Base-by-base conservation (phyloP, 2,888 invertebrate species). In the Homarus gammarus region DNA sequence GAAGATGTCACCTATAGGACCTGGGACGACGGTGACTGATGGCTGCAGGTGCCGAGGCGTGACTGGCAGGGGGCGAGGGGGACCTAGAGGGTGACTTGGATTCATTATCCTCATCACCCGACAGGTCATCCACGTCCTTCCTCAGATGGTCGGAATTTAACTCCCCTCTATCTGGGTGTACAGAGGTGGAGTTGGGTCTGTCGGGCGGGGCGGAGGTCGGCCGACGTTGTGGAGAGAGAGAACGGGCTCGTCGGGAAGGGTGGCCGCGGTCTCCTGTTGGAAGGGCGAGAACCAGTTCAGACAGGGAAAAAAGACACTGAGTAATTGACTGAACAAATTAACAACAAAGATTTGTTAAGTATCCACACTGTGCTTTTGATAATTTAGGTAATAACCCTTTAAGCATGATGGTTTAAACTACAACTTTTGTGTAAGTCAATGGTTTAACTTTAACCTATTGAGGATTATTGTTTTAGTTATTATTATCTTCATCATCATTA, bases 11-110 rank as follows among this genome's bases (percentile, higher is more conserved):
- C 88, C 88, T 89, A 33, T 77, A 77, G 15, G 84, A 70, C 70
- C 88, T 49, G 2, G 82, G 75, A 3, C 88, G 49, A 3, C 83
- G 77, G 8, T 56, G 83, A 40, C 64, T 84, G 64, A 84, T 77
- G 70, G 84, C 84, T 27, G 88, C 77, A 12, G 88, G 88, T 38
- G 88, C 88, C n/a, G 88, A 89, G 77, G 88, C 84, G 56, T 89
- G 88, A 38, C 88, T 89, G 27, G 84, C 84, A 15, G 88, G 88
- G 8, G 88, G 88, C 1, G 88, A 89, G 2, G 88, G 88, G 1
- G 88, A 89, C 31, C 83, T 79, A 8, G 88, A 84, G 36, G 75
- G 77, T 27, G 85, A 86, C 68, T 72, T 86, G 38, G 64, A 70
- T 8, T 68, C 81, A 0, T 81, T 61, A 10, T 87, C 87, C 61